These are phyloP conservation scores for Hyla sarda DNA, from an alignment of 2,113 vertebrate species.

Conservation along the genomic window DNA sequence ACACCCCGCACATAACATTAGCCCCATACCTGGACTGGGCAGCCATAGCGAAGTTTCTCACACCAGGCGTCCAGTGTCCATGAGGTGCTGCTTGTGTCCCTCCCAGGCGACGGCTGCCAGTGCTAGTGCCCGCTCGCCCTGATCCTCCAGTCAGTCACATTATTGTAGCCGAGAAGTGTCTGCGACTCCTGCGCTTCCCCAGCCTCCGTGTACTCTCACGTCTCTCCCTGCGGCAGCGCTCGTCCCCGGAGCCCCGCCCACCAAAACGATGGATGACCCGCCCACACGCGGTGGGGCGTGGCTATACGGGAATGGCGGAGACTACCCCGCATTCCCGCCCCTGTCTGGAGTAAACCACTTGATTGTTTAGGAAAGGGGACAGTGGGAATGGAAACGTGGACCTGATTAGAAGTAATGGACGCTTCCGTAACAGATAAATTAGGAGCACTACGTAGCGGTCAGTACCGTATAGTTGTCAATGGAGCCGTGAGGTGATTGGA, in stretches of 20 bases:
- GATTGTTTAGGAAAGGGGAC: too few relatives aligned
- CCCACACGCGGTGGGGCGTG: background rate
- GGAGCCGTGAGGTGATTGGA: conserved; percentile 5
- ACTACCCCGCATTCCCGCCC: background rate
- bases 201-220: conserved; percentile 11
- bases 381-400: too few relatives aligned
- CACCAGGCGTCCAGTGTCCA: conserved; percentile 38
- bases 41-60: conserved; percentile 55
- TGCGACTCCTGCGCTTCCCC: background rate
- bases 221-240: conserved; percentile 31
- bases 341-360: background rate
- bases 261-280: background rate
- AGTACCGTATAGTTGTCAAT: background rate
- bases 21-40: conserved; percentile 53
- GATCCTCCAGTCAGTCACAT: conserved; percentile 40
- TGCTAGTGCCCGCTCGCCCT: background rate
- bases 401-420: too few relatives aligned
- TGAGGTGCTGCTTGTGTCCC: background rate
- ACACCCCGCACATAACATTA: background rate
- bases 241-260: conserved; percentile 21
- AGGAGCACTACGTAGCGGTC: background rate
- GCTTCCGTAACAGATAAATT: too few relatives aligned
- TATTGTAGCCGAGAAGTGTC: background rate
- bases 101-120: background rate
- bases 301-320: too few relatives aligned